Evolutionary conservation across 2,888 invertebrate genomes (phyloP), one percentile per base, ranked within the genome.

Genomic region (Chymomyza amoena): DNA sequence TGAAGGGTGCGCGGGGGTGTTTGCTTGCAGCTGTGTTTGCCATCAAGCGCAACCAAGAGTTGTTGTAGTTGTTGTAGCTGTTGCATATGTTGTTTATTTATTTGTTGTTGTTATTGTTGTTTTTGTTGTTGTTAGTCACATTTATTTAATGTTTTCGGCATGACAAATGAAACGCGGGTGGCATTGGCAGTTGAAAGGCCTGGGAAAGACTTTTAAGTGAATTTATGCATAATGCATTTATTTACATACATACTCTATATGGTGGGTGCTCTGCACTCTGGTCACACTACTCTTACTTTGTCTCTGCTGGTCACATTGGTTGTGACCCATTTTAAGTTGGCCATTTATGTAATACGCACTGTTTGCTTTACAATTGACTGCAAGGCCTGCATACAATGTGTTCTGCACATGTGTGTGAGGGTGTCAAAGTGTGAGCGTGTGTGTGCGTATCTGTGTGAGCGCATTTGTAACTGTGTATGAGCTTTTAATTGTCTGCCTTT

Each of bases 401-500:
- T 78, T 85, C 68, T 69, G 75, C 86, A 83, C 69, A 78, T 83
- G 83, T 69, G 73, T 68, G 54, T 57, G 28, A 6, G 54, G 0
- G 51, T 15, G 51, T 15, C n/a, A 6, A n/a, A 7, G 32, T 32
- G 32, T 32, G 7, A 10, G 16, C 1, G 51, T 6, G 51, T 9
- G 15, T 6, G 9, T 6, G 51, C n/a, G n/a, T 25, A 25, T 25
- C 25, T 9, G 13, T 13, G 13, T 45, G 39, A 45, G 39, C 1
- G 39, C 13, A 4, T 6, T 3, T 15, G 25, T 15, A 25, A 4
- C 7, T 15, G 13, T 18, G 15, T 28, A 20, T 61, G 74, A 83
- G 87, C 83, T 83, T 83, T 83, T 87, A 83, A 87, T 87, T 87
- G 84, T 72, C 77, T 62, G 69, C 39, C 65, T 32, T 59, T 54